Evolutionary conservation across 23 tunicate genomes (phyloP).

Genomic region (Styela plicata): DNA sequence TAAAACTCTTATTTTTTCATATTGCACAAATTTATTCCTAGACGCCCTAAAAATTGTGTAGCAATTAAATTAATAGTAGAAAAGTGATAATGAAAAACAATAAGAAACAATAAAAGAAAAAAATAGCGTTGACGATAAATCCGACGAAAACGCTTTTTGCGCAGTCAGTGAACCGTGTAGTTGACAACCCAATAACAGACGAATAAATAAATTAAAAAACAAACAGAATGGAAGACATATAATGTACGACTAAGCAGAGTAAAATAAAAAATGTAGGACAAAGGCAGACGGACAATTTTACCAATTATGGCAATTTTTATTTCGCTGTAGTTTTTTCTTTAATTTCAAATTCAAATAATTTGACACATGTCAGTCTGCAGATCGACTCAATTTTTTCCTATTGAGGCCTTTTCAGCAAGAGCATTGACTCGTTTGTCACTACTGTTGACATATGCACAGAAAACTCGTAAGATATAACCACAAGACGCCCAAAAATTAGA

Average conservation of each 20-base stretch:
- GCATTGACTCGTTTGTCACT: too few species aligned
- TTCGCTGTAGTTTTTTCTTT: too few species aligned
- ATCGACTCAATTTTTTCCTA: too few species aligned
- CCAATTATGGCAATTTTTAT: too few species aligned
- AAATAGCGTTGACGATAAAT: conserved; percentile 1
- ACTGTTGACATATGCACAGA: too few species aligned
- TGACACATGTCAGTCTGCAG: too few species aligned
- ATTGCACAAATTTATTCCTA: conserved; percentile 29
- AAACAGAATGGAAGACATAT: background rate
- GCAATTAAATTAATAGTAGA: conserved; percentile 25
- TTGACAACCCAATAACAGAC: background rate
- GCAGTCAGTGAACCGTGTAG: background rate
- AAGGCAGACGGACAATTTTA: background rate
- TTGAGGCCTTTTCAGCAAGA: too few species aligned
- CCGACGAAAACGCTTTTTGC: background rate
- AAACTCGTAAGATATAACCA: too few species aligned
- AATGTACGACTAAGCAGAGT: background rate
- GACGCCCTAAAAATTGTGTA: conserved; percentile 22
- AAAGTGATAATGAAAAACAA: conserved; percentile 13
- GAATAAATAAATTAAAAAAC: background rate
- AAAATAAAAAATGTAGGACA: background rate
- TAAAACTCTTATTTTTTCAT: too few species aligned
- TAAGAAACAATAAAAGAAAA: background rate
- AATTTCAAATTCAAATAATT: too few species aligned
- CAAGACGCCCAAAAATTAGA: too few species aligned